Conservation (phyloP, 2,888 invertebrate genomes). For the Mythimna loreyi region DNA sequence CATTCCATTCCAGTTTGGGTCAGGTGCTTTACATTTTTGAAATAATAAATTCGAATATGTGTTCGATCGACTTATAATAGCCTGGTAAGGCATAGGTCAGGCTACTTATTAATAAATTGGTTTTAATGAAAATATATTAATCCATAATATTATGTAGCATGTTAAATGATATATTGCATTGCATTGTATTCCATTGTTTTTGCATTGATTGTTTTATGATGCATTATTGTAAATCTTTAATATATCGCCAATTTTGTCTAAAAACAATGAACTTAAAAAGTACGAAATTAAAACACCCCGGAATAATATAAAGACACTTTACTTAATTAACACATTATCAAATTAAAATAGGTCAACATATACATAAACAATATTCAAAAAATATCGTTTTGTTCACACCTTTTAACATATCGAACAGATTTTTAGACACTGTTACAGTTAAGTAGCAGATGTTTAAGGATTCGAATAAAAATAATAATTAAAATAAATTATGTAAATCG, state of each 20-base stretch:
- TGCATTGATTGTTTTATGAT: no score
- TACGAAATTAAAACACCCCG: neutral
- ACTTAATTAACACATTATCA: neutral
- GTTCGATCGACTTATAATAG: neutral
- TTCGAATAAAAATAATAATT: slow-evolving; percentile 46
- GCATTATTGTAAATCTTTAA: no score
- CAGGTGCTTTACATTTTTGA: slow-evolving; percentile 17
- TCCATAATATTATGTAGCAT: neutral
- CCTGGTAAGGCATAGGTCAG: slow-evolving; percentile 13
- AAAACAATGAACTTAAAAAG: no score
- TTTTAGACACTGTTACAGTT: slow-evolving; percentile 38
- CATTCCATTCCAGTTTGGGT: slow-evolving; percentile 39
- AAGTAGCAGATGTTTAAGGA: slow-evolving; percentile 42
- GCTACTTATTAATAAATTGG: slow-evolving; percentile 9
- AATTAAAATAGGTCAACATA: neutral
- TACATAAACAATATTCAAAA: slow-evolving; percentile 25
- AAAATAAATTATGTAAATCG: slow-evolving; percentile 62
- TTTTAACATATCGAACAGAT: slow-evolving; percentile 22
- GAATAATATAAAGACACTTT: neutral
- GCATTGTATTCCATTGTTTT: neutral
- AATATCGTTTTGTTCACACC: slow-evolving; percentile 35
- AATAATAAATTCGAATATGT: slow-evolving; percentile 6
- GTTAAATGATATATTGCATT: neutral
- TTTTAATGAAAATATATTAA: neutral
- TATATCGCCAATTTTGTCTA: no score